A percentile compares a stretch with the other conserved stretches of the same genome.
Conservation (phyloP, 2,113 vertebrate genomes). For the Lanius ludovicianus region DNA sequence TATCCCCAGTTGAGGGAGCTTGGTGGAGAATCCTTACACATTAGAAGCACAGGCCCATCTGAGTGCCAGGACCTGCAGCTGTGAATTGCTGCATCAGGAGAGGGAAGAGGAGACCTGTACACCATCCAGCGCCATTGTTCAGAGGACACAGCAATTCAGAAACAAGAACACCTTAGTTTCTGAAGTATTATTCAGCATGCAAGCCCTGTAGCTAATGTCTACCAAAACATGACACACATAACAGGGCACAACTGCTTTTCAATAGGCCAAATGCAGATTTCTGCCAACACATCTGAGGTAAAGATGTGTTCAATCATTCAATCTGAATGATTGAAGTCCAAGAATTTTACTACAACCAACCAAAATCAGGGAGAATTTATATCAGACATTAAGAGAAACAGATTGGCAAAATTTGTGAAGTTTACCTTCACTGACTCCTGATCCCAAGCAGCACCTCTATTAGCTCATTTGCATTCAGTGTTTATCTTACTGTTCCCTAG, state of each 20-base stretch:
- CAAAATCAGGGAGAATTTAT: neutral
- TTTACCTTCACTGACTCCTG: neutral
- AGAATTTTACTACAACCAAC: neutral
- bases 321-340: neutral
- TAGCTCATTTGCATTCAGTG: constrained; percentile 6
- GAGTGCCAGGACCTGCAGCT: neutral
- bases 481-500: neutral
- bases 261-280: neutral
- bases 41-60: neutral
- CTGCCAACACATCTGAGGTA: neutral
- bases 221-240: neutral
- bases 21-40: neutral
- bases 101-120: neutral
- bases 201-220: neutral
- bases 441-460: neutral
- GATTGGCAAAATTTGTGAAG: neutral
- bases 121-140: neutral
- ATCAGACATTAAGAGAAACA: neutral
- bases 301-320: too few species aligned
- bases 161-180: neutral
- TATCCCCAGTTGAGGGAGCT: neutral
- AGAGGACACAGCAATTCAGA: neutral
- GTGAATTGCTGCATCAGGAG: neutral
- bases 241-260: neutral
- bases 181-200: neutral